A percentile compares a stretch with the other conserved stretches of the same genome.
These are phyloP conservation scores for Aphelenchoides besseyi DNA, from an alignment of 1,140 invertebrate genomes.

Conservation along the genomic window DNA sequence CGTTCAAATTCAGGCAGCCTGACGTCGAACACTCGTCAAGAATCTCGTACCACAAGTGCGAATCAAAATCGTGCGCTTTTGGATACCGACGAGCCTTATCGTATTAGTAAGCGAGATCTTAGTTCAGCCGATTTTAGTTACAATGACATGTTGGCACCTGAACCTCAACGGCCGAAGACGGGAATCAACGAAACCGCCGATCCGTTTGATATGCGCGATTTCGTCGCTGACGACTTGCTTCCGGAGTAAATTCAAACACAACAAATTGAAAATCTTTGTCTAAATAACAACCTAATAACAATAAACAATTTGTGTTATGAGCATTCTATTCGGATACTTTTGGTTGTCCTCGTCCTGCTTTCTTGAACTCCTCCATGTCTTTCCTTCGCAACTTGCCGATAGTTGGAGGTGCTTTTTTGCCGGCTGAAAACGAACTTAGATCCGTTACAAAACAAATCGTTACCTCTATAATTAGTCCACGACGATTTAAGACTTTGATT, in stretches of 20 bases:
- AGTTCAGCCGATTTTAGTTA: slow-evolving; percentile 69
- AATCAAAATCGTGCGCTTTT: slow-evolving; percentile 32
- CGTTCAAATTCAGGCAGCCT: slow-evolving; percentile 29
- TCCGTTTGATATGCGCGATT: slow-evolving; percentile 76
- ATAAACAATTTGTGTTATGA: not conserved
- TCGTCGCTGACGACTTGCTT: slow-evolving; percentile 75
- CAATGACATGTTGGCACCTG: slow-evolving; percentile 74
- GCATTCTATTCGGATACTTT: not conserved
- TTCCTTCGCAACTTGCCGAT: slow-evolving; percentile 38
- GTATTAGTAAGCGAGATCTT: slow-evolving; percentile 50
- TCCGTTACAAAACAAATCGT: not conserved
- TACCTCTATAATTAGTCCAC: slow-evolving; percentile 27
- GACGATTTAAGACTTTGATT: slow-evolving; percentile 66
- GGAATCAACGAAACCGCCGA: slow-evolving; percentile 71
- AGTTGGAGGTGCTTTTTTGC: slow-evolving; percentile 40
- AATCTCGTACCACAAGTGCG: slow-evolving; percentile 18
- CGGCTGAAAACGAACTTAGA: slow-evolving; percentile 31
- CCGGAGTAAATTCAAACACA: slow-evolving; percentile 69
- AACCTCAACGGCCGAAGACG: slow-evolving; percentile 75
- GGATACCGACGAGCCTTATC: slow-evolving; percentile 42
- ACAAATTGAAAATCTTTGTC: too few relatives aligned
- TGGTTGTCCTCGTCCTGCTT: slow-evolving; percentile 26
- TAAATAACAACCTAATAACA: slow-evolving; percentile 16
- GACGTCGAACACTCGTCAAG: slow-evolving; percentile 33
- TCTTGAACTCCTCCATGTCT: slow-evolving; percentile 50